Evolutionary conservation across 2,113 vertebrate species (phyloP), one percentile per base, ranked within the genome.

Genomic region (Ameiurus melas): DNA sequence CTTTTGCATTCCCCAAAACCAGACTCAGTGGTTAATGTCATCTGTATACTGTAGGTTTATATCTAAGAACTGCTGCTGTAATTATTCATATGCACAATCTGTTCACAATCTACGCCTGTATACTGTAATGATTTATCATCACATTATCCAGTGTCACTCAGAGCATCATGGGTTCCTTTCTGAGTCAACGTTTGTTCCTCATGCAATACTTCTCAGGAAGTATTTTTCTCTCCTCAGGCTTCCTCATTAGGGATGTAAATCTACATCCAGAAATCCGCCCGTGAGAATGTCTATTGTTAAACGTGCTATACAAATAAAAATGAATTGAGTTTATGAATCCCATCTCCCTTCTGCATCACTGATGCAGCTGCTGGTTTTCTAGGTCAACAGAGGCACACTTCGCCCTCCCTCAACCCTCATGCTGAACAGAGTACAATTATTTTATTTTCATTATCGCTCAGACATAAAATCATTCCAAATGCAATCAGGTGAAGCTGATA

Each of bases 341-440:
- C 47, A 19, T 39, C 64, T 64, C 33, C 19, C 27, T 88, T 43
- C 25, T 70, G 60, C 55, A 80, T 62, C 33, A 5, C 75, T 85
- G 66, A 81, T 71, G 57, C 66, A 62, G 51, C 85, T 83, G 60
- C 43, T 91, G 85, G 77, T 81, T 90, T 94, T 95, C 91, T 93
- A 92, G 94, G 92, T 92, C 92, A 60, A 47, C 64, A 4, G 77
- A 90, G 89, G 87, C 78, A 78, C 77, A 85, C 83, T 89, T 58
- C 62, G 43, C 85, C 58, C 71, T 75, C 85, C 88, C 60, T 83
- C 73, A 82, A 83, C 55, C 22, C 75, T 60, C 66, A 58, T 68
- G 25, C 81, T 79, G n/a, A 77, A 58, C 78, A 27, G 64, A 85
- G 51, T 64, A 58, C 85, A 71, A 91, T 90, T 81, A 88, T 79